phyloP scores from a whole-genome alignment of 1,140 invertebrate species.

The Meloidogyne floridensis region DNA sequence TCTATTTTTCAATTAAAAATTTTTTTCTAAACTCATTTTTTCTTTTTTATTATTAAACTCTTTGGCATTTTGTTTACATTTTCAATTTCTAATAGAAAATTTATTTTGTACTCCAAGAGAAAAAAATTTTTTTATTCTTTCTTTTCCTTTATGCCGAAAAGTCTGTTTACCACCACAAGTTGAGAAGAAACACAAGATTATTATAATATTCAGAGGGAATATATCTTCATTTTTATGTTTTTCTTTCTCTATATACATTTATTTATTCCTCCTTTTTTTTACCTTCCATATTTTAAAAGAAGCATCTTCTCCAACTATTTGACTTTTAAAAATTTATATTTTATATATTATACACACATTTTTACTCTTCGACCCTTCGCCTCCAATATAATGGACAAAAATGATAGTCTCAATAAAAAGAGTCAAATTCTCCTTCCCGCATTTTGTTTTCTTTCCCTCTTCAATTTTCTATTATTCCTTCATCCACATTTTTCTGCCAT shows the following conservation, averaged over 20 bases:
- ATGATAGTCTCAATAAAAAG: background rate
- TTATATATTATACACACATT: background rate
- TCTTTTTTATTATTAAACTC: no score
- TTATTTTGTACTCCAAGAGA: background rate
- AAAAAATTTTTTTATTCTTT: background rate
- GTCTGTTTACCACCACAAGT: background rate
- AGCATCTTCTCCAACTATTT: background rate
- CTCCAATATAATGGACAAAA: background rate
- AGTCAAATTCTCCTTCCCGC: background rate
- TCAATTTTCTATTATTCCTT: background rate
- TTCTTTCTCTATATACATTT: background rate
- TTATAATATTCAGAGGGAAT: background rate
- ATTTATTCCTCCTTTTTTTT: background rate
- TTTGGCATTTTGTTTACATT: no score
- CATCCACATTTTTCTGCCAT: background rate
- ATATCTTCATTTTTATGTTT: background rate
- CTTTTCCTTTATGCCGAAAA: background rate
- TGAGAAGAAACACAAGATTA: background rate
- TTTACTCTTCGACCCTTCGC: background rate
- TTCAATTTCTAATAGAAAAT: no score
- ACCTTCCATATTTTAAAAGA: background rate
- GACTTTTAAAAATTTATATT: background rate
- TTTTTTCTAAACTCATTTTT: no score
- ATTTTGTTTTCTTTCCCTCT: background rate
- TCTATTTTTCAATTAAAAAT: no score